phyloP scores from a whole-genome alignment of 2,888 invertebrate species.

The Aporophyla nigra region DNA sequence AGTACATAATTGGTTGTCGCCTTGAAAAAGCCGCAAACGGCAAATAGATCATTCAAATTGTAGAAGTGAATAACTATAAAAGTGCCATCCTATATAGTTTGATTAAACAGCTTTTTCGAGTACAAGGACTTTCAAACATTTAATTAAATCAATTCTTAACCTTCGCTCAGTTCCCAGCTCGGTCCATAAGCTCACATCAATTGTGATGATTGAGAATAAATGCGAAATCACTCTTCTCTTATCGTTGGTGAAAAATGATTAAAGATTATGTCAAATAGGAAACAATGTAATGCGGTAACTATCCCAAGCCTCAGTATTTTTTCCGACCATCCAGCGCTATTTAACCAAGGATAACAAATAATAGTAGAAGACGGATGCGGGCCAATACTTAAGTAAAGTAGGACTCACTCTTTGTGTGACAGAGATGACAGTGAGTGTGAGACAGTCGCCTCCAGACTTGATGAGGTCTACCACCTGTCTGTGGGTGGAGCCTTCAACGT shows the following conservation, averaged over 20 bases:
- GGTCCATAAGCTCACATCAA: background rate
- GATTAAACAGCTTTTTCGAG: conserved; percentile 20
- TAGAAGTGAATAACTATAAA: conserved; percentile 10
- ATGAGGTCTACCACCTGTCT: conserved; percentile 99
- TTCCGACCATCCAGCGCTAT: background rate
- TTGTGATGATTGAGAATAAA: background rate
- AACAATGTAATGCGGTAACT: background rate
- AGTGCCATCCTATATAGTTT: conserved; percentile 11
- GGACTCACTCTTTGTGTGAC: conserved; percentile 96
- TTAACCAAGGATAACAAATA: background rate
- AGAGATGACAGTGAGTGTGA: conserved; percentile 98
- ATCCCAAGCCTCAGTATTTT: too few species aligned
- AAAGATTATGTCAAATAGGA: background rate
- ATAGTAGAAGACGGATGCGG: background rate
- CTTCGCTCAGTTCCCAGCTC: background rate
- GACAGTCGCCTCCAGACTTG: conserved; percentile 99
- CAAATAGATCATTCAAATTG: conserved; percentile 21
- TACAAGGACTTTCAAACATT: conserved; percentile 10
- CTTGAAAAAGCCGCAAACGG: conserved; percentile 22
- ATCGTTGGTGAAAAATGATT: background rate
- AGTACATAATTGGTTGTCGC: conserved; percentile 18
- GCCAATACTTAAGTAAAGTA: background rate
- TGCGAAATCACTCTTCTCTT: background rate
- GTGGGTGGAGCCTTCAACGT: conserved; percentile 99
- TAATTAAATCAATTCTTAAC: background rate